Base-by-base conservation (phyloP, 2,888 invertebrate species). In the Mylabris sibirica region DNA sequence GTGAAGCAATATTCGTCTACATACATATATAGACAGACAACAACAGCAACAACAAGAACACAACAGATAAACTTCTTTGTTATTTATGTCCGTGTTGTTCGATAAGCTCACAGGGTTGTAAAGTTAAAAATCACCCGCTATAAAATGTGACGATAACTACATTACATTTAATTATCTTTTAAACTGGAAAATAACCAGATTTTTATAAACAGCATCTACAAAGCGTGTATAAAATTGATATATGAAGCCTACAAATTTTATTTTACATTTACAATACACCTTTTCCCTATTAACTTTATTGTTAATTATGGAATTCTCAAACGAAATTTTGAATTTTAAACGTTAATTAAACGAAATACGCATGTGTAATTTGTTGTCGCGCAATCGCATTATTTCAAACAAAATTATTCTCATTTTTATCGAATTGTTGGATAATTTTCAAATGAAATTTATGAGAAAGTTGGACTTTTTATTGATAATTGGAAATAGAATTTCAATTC, bases 141-240 rank as follows among this genome's bases (percentile, higher is more conserved):
- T 71, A 71, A 71, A 71, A 68, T 61, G 64, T 69, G 64, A 49
- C 69, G 71, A 71, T 69, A 68, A 71, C 69, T 71, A 67, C 71
- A 71, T 71, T 69, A 71, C 71, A 71, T 71, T 71, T 71, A 71
- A 71, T 71, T 71, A 69, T 64, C 20, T 49, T 49, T 49, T 20
- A 49, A 20, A 49, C 49, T 20, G 49, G 20, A 49, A 49, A 49
- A 49, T 49, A 20, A 49, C 49, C 30, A 60, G 24, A 22, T 60
- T 60, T 60, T 24, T 35, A 60, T 30, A 60, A 11, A 22, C 11
- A 35, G 14, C 60, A 2, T 44, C n/a, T 44, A 44, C 44, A 44
- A 44, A 44, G 17, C 24, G 30, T 14, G n/a, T 24, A 60, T 60
- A 60, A 24, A 34, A 34, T 60, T 60, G 30, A 59, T 30, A 26